A percentile compares a stretch with the other conserved stretches of the same genome.
Evolutionary conservation across 2,113 vertebrate genomes (phyloP).

Genomic region (Marcusenius ussheri): DNA sequence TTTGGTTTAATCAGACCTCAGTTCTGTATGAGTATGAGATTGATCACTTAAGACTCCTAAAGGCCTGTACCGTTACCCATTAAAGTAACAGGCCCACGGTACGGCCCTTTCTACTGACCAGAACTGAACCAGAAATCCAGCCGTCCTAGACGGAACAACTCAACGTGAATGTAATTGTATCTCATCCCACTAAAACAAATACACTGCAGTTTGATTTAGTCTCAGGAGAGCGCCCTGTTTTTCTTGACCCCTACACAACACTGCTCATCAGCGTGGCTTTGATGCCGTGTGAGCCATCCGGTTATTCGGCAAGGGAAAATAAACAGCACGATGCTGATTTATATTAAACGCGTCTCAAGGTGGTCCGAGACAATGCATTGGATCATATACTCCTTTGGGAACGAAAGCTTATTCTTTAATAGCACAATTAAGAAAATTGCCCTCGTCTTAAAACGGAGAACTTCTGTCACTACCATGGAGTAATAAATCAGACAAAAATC

Average conservation of each 20-base stretch:
- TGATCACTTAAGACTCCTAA: neutral
- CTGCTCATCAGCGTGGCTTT: neutral
- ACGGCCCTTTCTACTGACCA: neutral
- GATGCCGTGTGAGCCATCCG: neutral
- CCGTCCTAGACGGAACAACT: neutral
- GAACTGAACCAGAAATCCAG: neutral
- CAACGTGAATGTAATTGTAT: neutral
- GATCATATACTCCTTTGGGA: neutral
- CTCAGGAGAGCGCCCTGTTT: neutral
- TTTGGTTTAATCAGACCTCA: neutral
- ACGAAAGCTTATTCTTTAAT: neutral
- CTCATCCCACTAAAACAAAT: neutral
- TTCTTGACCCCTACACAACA: slow-evolving; percentile 7
- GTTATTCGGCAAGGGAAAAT: neutral
- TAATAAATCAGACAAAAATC: neutral
- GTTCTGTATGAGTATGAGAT: neutral
- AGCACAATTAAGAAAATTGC: neutral
- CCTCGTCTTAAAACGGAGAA: neutral
- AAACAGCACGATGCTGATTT: neutral
- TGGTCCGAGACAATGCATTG: neutral
- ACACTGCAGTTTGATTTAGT: neutral
- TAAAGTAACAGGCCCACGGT: neutral
- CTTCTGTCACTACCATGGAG: neutral
- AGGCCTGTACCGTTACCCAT: neutral
- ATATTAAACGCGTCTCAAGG: neutral